These are phyloP conservation scores for Pithys albifrons DNA, from an alignment of 2,113 vertebrate genomes.

Conservation along the genomic window DNA sequence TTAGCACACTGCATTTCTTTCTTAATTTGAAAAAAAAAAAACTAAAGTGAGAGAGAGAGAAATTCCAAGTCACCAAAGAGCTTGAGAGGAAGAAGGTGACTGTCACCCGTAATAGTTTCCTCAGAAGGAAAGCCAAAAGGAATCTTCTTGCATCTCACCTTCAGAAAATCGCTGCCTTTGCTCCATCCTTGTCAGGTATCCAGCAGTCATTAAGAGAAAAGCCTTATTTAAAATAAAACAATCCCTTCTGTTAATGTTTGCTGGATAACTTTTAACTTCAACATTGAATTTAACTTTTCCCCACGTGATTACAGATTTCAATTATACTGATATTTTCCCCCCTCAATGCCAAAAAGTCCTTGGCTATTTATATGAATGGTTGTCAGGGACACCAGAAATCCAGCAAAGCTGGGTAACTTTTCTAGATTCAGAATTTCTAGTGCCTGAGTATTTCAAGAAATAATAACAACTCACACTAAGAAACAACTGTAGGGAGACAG, in stretches of 20 bases:
- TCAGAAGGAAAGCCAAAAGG: neutral
- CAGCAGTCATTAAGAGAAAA: conserved; percentile 8
- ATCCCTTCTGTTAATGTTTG: neutral
- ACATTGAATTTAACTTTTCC: conserved; percentile 19
- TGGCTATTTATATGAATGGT: conserved; percentile 61
- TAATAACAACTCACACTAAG: neutral
- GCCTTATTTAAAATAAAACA: conserved; percentile 4
- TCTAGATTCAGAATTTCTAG: conserved; percentile 27
- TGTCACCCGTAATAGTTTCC: neutral
- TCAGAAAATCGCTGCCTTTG: neutral
- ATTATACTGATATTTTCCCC: neutral
- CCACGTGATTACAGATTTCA: neutral
- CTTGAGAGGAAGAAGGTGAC: neutral
- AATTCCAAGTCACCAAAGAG: neutral
- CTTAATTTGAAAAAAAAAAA: neutral
- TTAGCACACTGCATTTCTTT: neutral
- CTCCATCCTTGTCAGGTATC: neutral
- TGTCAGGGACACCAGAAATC: conserved; percentile 67
- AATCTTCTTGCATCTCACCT: neutral
- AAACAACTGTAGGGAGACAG: neutral
- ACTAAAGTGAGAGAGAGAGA: neutral
- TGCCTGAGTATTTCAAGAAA: neutral
- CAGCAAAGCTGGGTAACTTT: conserved; percentile 15
- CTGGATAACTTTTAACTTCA: neutral
- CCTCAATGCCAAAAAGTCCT: neutral